Evolutionary conservation across 2,113 vertebrate genomes (phyloP).

Genomic region (Semnopithecus entellus): DNA sequence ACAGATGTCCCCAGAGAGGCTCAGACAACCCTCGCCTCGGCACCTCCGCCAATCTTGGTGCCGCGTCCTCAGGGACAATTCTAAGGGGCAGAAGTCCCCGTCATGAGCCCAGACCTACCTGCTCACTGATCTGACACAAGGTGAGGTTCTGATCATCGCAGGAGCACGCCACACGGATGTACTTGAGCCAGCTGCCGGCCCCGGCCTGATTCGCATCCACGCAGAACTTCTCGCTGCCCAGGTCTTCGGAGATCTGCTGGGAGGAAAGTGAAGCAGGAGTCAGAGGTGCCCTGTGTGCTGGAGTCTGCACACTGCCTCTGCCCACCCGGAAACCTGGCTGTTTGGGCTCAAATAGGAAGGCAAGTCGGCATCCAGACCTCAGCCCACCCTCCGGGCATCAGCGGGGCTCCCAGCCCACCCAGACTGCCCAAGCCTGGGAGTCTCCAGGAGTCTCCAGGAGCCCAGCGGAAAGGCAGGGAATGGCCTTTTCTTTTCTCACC

Average conservation of each 20-base stretch:
- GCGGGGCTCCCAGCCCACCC: accelerated
- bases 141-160: constrained; percentile 94
- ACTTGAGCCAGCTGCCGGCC: constrained; percentile 94
- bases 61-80: accelerated
- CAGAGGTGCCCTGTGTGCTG: neutral
- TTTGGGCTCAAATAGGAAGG: neutral
- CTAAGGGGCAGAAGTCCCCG: accelerated
- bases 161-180: constrained; percentile 91
- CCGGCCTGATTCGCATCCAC: constrained; percentile 85
- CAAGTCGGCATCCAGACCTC: accelerated
- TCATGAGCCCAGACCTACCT: constrained; percentile 84
- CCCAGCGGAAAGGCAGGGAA: accelerated
- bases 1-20: neutral
- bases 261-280: neutral
- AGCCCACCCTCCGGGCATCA: accelerated
- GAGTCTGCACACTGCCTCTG: accelerated
- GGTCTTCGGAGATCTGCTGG: constrained; percentile 91
- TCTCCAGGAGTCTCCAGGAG: accelerated
- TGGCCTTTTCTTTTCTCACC: neutral
- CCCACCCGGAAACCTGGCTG: neutral
- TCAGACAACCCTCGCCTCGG: accelerated
- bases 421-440: accelerated
- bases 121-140: constrained; percentile 92
- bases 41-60: accelerated
- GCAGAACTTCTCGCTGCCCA: constrained; percentile 92